A percentile compares a stretch with the other conserved stretches of the same genome.
Conservation (phyloP, 2,113 vertebrate species). For the Sinocyclocheilus anophthalmus region DNA sequence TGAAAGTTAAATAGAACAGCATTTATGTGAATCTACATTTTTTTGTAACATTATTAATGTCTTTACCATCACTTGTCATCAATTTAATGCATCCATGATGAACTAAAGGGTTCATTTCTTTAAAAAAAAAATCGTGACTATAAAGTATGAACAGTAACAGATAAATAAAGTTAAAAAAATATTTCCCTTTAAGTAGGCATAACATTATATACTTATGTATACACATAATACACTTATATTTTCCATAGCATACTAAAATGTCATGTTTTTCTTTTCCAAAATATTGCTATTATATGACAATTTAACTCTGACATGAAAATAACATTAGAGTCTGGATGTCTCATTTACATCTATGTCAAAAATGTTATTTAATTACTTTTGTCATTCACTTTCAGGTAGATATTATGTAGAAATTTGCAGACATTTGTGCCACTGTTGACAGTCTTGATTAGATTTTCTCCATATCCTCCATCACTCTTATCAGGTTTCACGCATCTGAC, state of each 20-base stretch:
- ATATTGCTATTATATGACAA: neutral
- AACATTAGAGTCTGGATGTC: neutral
- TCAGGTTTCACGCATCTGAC: slow-evolving; percentile 66
- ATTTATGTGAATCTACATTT: neutral
- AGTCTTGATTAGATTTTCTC: neutral
- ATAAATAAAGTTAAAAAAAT: neutral
- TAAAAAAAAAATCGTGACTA: too few relatives aligned
- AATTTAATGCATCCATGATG: too few relatives aligned
- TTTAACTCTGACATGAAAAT: neutral
- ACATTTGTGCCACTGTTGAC: neutral
- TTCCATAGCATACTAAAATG: neutral
- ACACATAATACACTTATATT: neutral
- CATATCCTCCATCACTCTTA: neutral
- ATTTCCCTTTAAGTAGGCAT: neutral
- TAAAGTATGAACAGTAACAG: too few relatives aligned
- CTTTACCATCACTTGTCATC: too few relatives aligned
- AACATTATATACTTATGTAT: neutral
- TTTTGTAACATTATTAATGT: too few relatives aligned
- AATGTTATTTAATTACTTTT: neutral
- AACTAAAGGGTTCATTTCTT: neutral
- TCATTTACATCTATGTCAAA: neutral
- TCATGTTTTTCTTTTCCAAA: neutral
- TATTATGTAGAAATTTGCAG: neutral
- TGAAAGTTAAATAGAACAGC: neutral
- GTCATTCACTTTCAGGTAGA: neutral